Evolutionary conservation across 2,888 invertebrate species (phyloP).

Genomic region (Eupithecia inturbata): DNA sequence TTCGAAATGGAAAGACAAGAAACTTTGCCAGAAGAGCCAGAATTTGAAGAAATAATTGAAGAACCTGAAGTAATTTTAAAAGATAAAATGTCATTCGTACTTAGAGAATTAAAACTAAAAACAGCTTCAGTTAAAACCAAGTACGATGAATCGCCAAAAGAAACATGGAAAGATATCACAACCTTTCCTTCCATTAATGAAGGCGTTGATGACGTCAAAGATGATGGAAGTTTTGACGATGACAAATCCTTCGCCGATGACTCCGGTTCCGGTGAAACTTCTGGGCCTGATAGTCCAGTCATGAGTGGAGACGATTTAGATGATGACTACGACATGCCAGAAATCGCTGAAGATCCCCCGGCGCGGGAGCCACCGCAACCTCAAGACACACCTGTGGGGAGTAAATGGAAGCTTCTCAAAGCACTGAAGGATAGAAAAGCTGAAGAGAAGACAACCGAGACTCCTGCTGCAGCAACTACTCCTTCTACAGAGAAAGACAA

Average conservation of each 20-base stretch:
- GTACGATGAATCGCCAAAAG: slow-evolving; percentile 72
- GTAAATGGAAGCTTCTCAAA: slow-evolving; percentile 96
- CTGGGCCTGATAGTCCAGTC: slow-evolving; percentile 94
- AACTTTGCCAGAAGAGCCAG: slow-evolving; percentile 85
- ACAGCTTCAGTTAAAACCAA: slow-evolving; percentile 80
- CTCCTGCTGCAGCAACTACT: slow-evolving; percentile 85
- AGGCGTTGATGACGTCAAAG: slow-evolving; percentile 62
- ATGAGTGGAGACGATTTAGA: slow-evolving; percentile 89
- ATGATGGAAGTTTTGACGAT: slow-evolving; percentile 67
- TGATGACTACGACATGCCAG: slow-evolving; percentile 85
- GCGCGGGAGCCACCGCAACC: slow-evolving; percentile 66
- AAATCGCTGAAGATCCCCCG: slow-evolving; percentile 67
- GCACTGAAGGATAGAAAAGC: slow-evolving; percentile 95
- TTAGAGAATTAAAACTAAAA: slow-evolving; percentile 89
- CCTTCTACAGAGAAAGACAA: slow-evolving; percentile 86
- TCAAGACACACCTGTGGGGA: slow-evolving; percentile 86
- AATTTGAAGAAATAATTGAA: slow-evolving; percentile 78
- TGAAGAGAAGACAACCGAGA: slow-evolving; percentile 90
- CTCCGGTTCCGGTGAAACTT: slow-evolving; percentile 92
- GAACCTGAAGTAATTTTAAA: slow-evolving; percentile 88
- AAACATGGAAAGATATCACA: slow-evolving; percentile 77
- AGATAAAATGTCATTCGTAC: slow-evolving; percentile 91
- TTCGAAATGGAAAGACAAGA: slow-evolving; percentile 86
- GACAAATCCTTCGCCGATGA: slow-evolving; percentile 82
- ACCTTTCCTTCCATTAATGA: slow-evolving; percentile 81